Conservation (phyloP, 2,113 vertebrate genomes). For the Vulpes vulpes region DNA sequence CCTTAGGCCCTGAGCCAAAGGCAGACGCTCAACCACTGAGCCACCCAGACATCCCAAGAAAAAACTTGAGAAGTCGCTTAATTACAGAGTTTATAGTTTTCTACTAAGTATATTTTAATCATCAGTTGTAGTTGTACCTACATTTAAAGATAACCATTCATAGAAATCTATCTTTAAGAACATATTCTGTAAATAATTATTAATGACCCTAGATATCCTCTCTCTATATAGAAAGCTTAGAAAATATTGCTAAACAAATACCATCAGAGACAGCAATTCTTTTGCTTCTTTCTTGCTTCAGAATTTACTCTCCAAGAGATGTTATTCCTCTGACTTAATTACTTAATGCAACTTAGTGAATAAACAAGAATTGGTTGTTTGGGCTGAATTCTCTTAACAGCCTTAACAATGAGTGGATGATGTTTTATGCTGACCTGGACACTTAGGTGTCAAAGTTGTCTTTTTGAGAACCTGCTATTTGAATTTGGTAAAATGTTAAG, state of each 20-base stretch:
- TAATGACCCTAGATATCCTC: not conserved
- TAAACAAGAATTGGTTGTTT: not conserved
- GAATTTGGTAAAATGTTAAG: conserved; percentile 39
- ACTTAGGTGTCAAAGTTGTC: not conserved
- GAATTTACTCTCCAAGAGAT: not conserved
- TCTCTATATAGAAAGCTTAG: conserved; percentile 14
- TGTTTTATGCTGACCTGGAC: not conserved
- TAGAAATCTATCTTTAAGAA: conserved; percentile 29
- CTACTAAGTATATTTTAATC: not conserved
- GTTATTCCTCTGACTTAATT: conserved; percentile 9
- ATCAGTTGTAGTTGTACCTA: not conserved
- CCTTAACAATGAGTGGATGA: not conserved
- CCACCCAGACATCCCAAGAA: not conserved
- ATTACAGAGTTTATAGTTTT: not conserved
- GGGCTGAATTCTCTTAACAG: not conserved
- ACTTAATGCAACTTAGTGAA: conserved; percentile 32
- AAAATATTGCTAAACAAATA: conserved; percentile 48
- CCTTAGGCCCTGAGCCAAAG: too few relatives aligned
- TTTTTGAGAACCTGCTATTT: conserved; percentile 22
- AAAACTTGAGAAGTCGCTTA: conserved; percentile 31
- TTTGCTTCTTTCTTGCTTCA: conserved; percentile 10
- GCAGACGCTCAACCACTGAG: too few relatives aligned
- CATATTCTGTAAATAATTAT: conserved; percentile 4
- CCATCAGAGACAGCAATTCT: not conserved
- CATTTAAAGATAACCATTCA: not conserved